Conservation (phyloP, 2,888 invertebrate species). For the Sphecodes monilicornis region DNA sequence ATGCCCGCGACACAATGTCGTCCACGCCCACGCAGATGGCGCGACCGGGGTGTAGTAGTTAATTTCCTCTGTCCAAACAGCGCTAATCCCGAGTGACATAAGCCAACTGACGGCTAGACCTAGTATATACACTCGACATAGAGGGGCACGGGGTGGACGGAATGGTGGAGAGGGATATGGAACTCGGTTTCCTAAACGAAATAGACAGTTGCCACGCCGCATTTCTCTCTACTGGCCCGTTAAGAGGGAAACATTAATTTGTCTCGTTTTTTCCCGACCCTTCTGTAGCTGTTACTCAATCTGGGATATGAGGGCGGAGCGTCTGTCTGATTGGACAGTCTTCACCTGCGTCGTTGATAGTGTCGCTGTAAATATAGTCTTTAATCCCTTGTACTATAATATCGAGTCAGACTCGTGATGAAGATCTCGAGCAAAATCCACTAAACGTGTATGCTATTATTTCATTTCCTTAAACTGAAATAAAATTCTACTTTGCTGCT, state of each 20-base stretch:
- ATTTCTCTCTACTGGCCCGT: slow-evolving; percentile 36
- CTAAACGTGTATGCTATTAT: background rate
- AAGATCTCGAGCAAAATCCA: background rate
- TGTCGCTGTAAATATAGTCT: background rate
- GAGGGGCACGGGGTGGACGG: slow-evolving; percentile 13
- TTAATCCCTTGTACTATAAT: background rate
- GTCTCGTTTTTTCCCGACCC: background rate
- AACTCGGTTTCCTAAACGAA: slow-evolving; percentile 50
- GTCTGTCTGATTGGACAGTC: background rate
- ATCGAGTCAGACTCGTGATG: background rate
- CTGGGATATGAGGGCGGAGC: background rate
- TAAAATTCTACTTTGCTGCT: background rate
- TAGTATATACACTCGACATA: slow-evolving; percentile 64
- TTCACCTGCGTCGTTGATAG: background rate
- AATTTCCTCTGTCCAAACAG: slow-evolving; percentile 84
- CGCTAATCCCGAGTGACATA: slow-evolving; percentile 83
- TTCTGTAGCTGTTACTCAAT: background rate
- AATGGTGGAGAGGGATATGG: slow-evolving; percentile 20
- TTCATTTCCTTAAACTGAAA: too few relatives aligned
- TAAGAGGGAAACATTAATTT: slow-evolving; percentile 20
- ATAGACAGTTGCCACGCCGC: slow-evolving; percentile 50
- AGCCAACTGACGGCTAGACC: slow-evolving; percentile 80
- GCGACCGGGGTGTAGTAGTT: slow-evolving; percentile 79
- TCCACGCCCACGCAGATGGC: slow-evolving; percentile 79
- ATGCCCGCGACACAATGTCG: slow-evolving; percentile 76